Evolutionary conservation across 2,113 vertebrate genomes (phyloP), one percentile per base, ranked within the genome.

Genomic region (Seriola aureovittata): DNA sequence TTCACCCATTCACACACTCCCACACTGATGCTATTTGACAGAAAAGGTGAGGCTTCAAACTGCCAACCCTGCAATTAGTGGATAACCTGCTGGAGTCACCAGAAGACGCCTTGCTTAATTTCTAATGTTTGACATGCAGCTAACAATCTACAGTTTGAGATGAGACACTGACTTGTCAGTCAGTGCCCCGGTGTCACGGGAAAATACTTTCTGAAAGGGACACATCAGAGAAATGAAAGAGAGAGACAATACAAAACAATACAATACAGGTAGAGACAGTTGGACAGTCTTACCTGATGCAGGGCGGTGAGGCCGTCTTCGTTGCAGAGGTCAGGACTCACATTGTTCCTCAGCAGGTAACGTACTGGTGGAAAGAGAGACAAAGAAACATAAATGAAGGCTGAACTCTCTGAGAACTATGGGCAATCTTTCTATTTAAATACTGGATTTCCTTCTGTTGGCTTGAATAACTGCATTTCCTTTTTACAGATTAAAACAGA

Each of bases 241-340:
- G 50, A 46, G 32, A 54, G 13, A 55, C 29, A n/a, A 19, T 29
- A 29, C 2, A 29, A 29, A 2, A 29, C 29, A 29, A 29, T 29
- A 29, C 25, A 59, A 36, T 1, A 32, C 38, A 19, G 1, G 7
- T 34, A 42, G 23, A 77, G 67, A 82, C 0, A 36, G 48, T 9
- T 4, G 0, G 34, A 11, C 54, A 12, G 67, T 32, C 94, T 95
- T 94, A 99, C 98, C 97, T 99, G 98, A 88, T 99, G 98, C 91
- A 99, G 95, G 55, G 98, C 98, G 1, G 98, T 99, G 82, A 99
- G 94, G 79, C 98, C 98, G 0, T 99, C 98, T 90, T 99, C 98
- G 0, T 99, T 99, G 92, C 97, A 98, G 84, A 99, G 95, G 91
- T 99, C 97, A 0, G 98, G 98, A 91, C 96, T 97, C 89, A 99